A percentile compares a stretch with the other conserved stretches of the same genome.
Evolutionary conservation across 2,888 invertebrate genomes (phyloP).

Genomic region (Isotomurus palustris): DNA sequence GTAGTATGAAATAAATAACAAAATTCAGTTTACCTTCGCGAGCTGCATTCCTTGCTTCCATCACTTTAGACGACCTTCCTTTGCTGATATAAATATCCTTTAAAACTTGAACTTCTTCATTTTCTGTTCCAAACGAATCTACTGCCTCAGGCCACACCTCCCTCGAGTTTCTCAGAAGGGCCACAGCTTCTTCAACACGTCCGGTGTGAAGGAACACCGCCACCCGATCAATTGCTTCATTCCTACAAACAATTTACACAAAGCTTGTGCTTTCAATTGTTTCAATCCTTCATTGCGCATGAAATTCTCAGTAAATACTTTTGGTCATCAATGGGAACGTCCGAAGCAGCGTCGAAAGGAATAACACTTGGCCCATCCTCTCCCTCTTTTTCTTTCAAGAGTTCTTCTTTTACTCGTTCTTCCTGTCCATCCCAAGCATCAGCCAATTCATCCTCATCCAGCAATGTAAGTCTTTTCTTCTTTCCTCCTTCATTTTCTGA

Average conservation of each 20-base stretch:
- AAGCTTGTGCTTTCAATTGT: not conserved
- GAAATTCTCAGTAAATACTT: conserved; percentile 58
- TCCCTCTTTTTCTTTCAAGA: conserved; percentile 52
- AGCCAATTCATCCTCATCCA: too few species aligned
- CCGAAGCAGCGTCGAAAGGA: conserved; percentile 82
- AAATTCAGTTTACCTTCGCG: too few species aligned
- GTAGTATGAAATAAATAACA: too few species aligned
- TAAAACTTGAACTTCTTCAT: conserved; percentile 29
- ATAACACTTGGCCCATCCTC: conserved; percentile 53
- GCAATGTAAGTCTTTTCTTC: too few species aligned
- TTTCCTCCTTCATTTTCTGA: too few species aligned
- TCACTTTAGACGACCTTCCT: too few species aligned
- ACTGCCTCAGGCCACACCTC: conserved; percentile 36
- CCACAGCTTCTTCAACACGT: conserved; percentile 71
- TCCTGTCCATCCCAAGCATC: conserved; percentile 43
- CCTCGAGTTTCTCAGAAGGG: conserved; percentile 64
- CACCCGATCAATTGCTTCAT: conserved; percentile 72
- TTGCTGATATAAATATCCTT: conserved; percentile 34
- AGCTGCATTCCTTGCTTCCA: too few species aligned
- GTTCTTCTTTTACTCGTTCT: conserved; percentile 49
- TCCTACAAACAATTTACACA: not conserved
- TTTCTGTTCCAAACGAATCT: conserved; percentile 32
- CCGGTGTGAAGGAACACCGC: conserved; percentile 69
- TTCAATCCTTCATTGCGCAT: not conserved
- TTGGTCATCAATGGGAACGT: conserved; percentile 79